These are phyloP conservation scores for Iguana delicatissima DNA, from an alignment of 2,797 vertebrate genomes.

Conservation along the genomic window DNA sequence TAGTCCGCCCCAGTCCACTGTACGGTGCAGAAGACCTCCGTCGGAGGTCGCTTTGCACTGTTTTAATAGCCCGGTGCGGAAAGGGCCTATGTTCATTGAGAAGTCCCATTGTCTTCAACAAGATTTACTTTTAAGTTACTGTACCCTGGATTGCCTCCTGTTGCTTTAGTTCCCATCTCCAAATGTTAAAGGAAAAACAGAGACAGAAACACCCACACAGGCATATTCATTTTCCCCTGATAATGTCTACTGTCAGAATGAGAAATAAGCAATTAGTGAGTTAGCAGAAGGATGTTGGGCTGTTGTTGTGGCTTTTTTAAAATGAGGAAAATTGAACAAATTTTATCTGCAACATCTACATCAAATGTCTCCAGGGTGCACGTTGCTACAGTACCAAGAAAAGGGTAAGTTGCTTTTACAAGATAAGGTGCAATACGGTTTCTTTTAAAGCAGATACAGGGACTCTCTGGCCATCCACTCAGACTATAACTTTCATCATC, in stretches of 20 bases:
- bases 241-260: not conserved
- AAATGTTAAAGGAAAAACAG: not conserved
- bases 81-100: too few species aligned
- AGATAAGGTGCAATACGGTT: not conserved
- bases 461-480: not conserved
- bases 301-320: not conserved
- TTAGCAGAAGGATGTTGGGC: not conserved
- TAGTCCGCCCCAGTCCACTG: too few species aligned
- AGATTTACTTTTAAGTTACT: too few species aligned
- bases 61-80: too few species aligned
- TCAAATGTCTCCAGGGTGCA: not conserved
- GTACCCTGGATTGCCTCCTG: not conserved
- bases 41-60: too few species aligned
- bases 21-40: too few species aligned
- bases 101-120: too few species aligned
- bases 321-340: not conserved
- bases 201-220: not conserved
- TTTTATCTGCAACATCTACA: not conserved
- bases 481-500: too few species aligned
- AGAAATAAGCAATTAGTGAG: not conserved
- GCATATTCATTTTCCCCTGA: not conserved
- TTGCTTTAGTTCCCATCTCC: not conserved
- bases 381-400: not conserved
- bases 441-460: not conserved
- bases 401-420: not conserved